These are phyloP conservation scores for Allygus modestus DNA, from an alignment of 2,888 invertebrate genomes.

Conservation along the genomic window DNA sequence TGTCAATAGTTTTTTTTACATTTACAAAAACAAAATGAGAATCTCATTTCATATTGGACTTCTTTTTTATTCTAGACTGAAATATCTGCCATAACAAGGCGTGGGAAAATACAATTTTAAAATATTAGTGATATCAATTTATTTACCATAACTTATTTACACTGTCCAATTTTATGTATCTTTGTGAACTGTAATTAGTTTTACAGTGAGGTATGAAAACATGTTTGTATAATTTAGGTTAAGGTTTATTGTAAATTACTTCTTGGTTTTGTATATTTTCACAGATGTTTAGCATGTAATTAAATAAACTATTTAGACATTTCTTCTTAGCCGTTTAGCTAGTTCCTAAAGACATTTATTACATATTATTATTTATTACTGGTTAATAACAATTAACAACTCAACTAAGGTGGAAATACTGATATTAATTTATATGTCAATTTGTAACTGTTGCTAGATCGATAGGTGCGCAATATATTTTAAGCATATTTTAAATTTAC, in stretches of 20 bases:
- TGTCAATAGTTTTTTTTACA: no score
- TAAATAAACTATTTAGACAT: slow-evolving; percentile 30
- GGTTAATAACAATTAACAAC: slow-evolving; percentile 5
- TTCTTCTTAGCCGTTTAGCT: slow-evolving; percentile 46
- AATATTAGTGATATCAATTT: neutral
- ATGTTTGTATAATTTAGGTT: slow-evolving; percentile 50
- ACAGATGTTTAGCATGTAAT: slow-evolving; percentile 41
- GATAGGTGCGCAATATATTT: slow-evolving; percentile 11
- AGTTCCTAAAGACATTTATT: slow-evolving; percentile 47
- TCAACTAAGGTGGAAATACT: slow-evolving; percentile 20
- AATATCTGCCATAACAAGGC: no score
- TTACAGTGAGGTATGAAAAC: slow-evolving; percentile 29
- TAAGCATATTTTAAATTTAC: slow-evolving; percentile 9
- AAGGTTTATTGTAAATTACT: slow-evolving; percentile 45
- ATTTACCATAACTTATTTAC: slow-evolving; percentile 30
- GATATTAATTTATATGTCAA: slow-evolving; percentile 13
- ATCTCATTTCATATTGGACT: neutral
- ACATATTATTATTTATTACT: slow-evolving; percentile 36
- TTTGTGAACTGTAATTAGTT: slow-evolving; percentile 32
- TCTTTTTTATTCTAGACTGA: neutral
- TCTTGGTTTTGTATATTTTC: slow-evolving; percentile 56
- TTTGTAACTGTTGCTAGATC: slow-evolving; percentile 35
- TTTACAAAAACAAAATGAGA: no score
- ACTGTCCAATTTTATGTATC: neutral
- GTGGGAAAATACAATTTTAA: neutral